Evolutionary conservation across 2,888 invertebrate species (phyloP), one percentile per base, ranked within the genome.

Genomic region (Mystacides longicornis): DNA sequence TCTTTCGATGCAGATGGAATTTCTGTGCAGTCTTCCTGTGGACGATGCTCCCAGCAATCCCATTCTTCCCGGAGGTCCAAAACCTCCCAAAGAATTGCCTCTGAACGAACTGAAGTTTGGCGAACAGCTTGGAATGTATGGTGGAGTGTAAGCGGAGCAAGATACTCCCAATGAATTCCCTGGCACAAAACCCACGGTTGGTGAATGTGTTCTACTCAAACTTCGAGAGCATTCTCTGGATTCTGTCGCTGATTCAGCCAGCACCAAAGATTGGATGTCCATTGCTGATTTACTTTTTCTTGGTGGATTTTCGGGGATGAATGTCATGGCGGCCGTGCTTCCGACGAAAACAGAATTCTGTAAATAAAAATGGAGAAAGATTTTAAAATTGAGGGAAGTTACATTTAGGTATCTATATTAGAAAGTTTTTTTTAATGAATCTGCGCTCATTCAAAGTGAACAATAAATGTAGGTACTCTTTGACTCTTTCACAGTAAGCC

Each of bases 311-410:
- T 80, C 81, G 14, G 85, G 82, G 59, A 86, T 79, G 54, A 87
- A 75, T 50, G 85, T 81, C 69, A 81, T 81, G 62, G 81, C 79
- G 1, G 81, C 78, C 63, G 82, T 77, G 61, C 82, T 81, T 56
- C 89, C 86, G 27, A 91, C 90, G 73, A 93, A 92, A 16, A 93
- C 91, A 2, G 92, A 92, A 72, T 92, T 92, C 74, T 91, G 86
- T 11, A 67, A 68, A 7, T 55, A 52, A n/a, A n/a, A n/a, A n/a
- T n/a, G n/a, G n/a, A n/a, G n/a, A n/a, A n/a, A n/a, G n/a, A n/a
- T n/a, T n/a, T n/a, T n/a, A n/a, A n/a, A n/a, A n/a, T n/a, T n/a
- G n/a, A n/a, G n/a, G n/a, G n/a, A n/a, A n/a, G n/a, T n/a, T n/a
- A n/a, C n/a, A n/a, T n/a, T n/a, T n/a, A n/a, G n/a, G n/a, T n/a